Evolutionary conservation across 2,888 invertebrate species (phyloP).

Genomic region (Volucella bombylans): DNA sequence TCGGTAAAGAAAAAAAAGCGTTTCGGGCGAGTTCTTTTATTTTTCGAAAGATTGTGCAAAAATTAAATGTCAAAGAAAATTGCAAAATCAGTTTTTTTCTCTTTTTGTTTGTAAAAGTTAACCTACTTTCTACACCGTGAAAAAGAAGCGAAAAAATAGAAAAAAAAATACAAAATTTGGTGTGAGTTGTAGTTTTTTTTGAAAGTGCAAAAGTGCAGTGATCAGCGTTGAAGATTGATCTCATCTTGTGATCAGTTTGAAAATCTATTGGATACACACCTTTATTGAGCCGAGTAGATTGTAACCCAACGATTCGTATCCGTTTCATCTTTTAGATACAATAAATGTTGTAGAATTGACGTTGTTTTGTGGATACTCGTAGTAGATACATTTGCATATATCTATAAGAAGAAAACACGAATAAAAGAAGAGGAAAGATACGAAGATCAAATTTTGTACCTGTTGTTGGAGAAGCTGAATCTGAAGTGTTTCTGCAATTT

Average conservation of each 20-base stretch:
- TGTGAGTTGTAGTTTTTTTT: slow-evolving; percentile 40
- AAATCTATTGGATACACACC: slow-evolving; percentile 60
- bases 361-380: slow-evolving; percentile 48
- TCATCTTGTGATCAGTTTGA: slow-evolving; percentile 25
- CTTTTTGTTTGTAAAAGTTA: slow-evolving; percentile 34
- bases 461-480: slow-evolving; percentile 28
- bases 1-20: no score
- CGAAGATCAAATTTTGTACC: slow-evolving; percentile 15
- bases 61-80: slow-evolving; percentile 35
- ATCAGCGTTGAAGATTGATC: slow-evolving; percentile 26
- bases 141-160: slow-evolving; percentile 38
- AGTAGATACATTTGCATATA: slow-evolving; percentile 66
- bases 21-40: slow-evolving; percentile 52
- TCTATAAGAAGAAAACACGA: slow-evolving; percentile 42
- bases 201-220: slow-evolving; percentile 70
- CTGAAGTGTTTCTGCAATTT: slow-evolving; percentile 34
- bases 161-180: slow-evolving; percentile 21
- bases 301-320: no score
- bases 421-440: slow-evolving; percentile 22
- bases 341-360: slow-evolving; percentile 52
- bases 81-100: slow-evolving; percentile 18
- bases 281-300: slow-evolving; percentile 27
- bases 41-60: slow-evolving; percentile 53
- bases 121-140: slow-evolving; percentile 69
- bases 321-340: slow-evolving; percentile 35